A percentile compares a stretch with the other conserved stretches of the same genome.
Conservation (phyloP, 1,140 invertebrate genomes). For the Aradophagus sp. region DNA sequence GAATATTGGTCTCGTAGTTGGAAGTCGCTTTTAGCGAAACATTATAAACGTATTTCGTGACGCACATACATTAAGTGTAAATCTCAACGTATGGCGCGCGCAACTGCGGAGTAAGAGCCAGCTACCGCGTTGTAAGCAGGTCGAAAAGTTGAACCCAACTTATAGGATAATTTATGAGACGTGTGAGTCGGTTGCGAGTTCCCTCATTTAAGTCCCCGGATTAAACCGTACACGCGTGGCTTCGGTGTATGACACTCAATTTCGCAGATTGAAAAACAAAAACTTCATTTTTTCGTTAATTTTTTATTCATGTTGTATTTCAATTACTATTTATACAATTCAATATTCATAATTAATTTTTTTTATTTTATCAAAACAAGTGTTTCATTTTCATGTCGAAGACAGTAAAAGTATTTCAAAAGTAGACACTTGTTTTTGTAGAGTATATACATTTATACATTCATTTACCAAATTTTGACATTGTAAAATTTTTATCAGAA, state of each 20-base stretch:
- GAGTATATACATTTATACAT: no score
- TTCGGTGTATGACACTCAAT: constrained; percentile 6
- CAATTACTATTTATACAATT: no score
- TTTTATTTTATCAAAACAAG: no score
- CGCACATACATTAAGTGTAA: constrained; percentile 40
- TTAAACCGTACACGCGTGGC: constrained; percentile 28
- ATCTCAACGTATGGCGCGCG: constrained; percentile 36
- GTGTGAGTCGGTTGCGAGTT: constrained; percentile 40
- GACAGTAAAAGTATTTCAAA: no score
- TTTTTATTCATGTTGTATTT: no score
- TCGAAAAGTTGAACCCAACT: constrained; percentile 46
- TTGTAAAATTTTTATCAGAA: no score
- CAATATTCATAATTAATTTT: no score
- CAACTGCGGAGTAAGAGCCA: constrained; percentile 25
- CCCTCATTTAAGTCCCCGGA: constrained; percentile 31
- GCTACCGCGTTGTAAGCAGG: constrained; percentile 23
- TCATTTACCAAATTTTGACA: no score
- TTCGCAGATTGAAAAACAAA: no score
- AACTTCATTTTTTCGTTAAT: no score
- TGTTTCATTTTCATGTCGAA: no score
- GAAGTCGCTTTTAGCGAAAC: constrained; percentile 36
- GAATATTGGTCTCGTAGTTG: constrained; percentile 41
- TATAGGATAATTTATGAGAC: constrained; percentile 48
- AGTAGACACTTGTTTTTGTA: no score
- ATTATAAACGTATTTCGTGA: constrained; percentile 49